Base-by-base conservation (phyloP, 2,797 vertebrate genomes). In the Chelon auratus region DNA sequence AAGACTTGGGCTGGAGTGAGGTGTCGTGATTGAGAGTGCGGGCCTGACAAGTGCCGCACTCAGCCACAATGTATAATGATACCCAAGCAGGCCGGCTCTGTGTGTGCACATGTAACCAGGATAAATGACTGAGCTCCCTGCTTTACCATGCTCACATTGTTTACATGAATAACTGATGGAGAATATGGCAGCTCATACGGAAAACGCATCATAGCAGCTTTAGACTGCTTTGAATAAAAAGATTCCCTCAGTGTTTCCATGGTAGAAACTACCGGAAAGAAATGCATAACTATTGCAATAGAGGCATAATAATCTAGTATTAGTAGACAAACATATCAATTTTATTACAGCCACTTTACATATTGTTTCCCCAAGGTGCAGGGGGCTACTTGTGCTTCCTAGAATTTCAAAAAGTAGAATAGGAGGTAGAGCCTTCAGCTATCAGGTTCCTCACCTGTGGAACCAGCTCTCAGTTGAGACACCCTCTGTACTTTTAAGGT, bases 151-250 rank as follows among this genome's bases (percentile, higher is more conserved):
- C 37, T 24, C 36, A 51, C 57, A 60, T 4, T 60, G 57, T 73
- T 78, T 61, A 68, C 64, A 85, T 78, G 70, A 78, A 74, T 78
- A 64, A 83, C 65, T 36, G 62, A 69, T 62, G 55, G 37, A 59
- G 17, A 64, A 48, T 36, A 17, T 50, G 30, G 53, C 62, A 48
- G 66, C 66, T 73, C 53, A 58, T 63, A 8, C 7, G 30, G 30
- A 33, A 69, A 69, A 75, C 5, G 45, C n/a, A 47, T 17, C 45
- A 47, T 18, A 15, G 45, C 4, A 9, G n/a, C 17, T 47, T 47
- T 18, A 12, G 24, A 55, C 40, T 15, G 14, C 20, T 10, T 14
- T 18, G 7, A 61, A 71, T 36, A 17, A 26, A 45, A 15, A 0
- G 9, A 30, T 24, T 17, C 45, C 39, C 37, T 33, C 39, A 51